Conservation (phyloP, 92 coral and sea anemone species). For the Zoanthus sociatus region DNA sequence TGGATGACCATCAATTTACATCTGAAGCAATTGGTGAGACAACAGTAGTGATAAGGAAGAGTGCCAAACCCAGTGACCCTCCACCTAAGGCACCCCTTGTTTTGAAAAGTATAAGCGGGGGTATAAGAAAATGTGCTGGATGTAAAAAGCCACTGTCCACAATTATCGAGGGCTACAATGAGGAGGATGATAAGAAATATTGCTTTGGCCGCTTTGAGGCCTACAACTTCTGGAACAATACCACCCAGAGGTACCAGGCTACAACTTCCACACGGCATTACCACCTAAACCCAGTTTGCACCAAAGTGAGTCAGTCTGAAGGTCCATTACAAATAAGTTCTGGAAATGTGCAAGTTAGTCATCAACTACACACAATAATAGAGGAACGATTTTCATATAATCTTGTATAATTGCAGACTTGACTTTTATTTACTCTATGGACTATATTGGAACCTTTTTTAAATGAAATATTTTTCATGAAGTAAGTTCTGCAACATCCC, state of each 20-base stretch:
- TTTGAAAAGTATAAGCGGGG: constrained; percentile 47
- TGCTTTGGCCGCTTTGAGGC: constrained; percentile 60
- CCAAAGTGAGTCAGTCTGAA: constrained; percentile 39
- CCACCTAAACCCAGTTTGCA: constrained; percentile 65
- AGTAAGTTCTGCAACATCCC: too few species aligned
- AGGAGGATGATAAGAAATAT: constrained; percentile 37
- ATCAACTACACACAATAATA: constrained; percentile 49
- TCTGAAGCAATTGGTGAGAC: constrained; percentile 48
- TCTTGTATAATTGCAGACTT: neutral
- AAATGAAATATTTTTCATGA: too few species aligned
- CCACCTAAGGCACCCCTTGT: constrained; percentile 61
- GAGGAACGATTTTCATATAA: constrained; percentile 51
- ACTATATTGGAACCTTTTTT: too few species aligned
- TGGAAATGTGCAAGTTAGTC: constrained; percentile 50
- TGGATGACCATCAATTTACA: constrained; percentile 6
- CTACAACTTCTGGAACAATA: constrained; percentile 57
- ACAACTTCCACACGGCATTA: constrained; percentile 52
- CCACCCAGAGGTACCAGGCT: constrained; percentile 41
- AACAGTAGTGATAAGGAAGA: constrained; percentile 50
- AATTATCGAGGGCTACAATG: constrained; percentile 44
- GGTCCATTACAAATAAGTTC: constrained; percentile 38
- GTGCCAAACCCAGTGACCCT: constrained; percentile 51
- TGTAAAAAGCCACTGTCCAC: constrained; percentile 50
- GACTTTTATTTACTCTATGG: too few species aligned
- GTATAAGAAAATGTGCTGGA: constrained; percentile 51